phyloP scores from a whole-genome alignment of 2,888 invertebrate species.

The Nomada flava region DNA sequence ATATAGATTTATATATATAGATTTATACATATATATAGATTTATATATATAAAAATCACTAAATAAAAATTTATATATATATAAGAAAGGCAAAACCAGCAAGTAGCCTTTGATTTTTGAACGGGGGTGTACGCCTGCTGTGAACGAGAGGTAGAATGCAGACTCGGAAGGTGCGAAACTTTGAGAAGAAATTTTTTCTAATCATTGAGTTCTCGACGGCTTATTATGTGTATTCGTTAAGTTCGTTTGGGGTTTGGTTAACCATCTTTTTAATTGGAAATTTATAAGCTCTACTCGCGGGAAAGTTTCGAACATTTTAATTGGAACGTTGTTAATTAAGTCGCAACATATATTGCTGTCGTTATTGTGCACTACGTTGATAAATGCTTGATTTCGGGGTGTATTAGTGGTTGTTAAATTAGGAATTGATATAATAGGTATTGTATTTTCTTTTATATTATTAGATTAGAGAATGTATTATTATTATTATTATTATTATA shows the following conservation, averaged over 20 bases:
- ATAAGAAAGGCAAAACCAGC: too few species aligned
- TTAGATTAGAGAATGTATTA: too few species aligned
- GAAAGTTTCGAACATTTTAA: constrained; percentile 14
- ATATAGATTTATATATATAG: too few species aligned
- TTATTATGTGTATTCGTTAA: constrained; percentile 11
- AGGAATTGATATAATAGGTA: too few species aligned
- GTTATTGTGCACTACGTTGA: neutral
- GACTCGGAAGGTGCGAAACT: neutral
- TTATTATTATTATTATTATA: too few species aligned
- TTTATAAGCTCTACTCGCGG: constrained; percentile 7
- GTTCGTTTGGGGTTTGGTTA: neutral
- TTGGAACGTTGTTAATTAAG: constrained; percentile 20
- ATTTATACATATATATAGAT: too few species aligned
- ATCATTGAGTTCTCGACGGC: constrained; percentile 9
- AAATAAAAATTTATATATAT: too few species aligned
- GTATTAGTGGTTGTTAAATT: too few species aligned
- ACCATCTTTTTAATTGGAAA: constrained; percentile 24
- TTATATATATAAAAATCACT: too few species aligned
- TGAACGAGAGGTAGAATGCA: too few species aligned
- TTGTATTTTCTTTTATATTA: too few species aligned
- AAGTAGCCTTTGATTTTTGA: too few species aligned
- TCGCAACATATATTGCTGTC: neutral
- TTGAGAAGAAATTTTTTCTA: neutral
- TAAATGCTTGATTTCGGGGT: neutral
- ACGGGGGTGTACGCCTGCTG: neutral